Base-by-base conservation (phyloP, 2,888 invertebrate genomes). In the Neoscelio sp. region DNA sequence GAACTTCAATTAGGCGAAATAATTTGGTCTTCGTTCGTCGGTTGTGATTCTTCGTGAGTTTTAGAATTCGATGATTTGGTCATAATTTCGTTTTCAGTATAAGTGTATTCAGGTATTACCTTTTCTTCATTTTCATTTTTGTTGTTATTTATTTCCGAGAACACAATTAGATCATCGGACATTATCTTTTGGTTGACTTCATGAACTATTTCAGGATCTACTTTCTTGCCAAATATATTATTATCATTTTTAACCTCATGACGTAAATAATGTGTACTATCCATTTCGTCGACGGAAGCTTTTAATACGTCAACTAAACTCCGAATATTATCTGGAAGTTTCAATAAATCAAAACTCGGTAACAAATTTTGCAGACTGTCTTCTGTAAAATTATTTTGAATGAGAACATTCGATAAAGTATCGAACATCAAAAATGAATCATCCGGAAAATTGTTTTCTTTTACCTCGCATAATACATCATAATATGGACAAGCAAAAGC, bases 341-440 rank as follows among this genome's bases (percentile, higher is more conserved):
- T 70, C 5, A 75, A 77, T 33, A 81, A 67, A 56, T 85, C 83
- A 46, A 82, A 84, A 1, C 48, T 56, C 3, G 71, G 52, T 2
- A 84, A 50, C 6, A 83, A 58, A n/a, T 62, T 73, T 15, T 70
- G 65, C 1, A 85, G 81, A 35, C 83, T 82, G 20, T 84, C 78
- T n/a, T 78, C 73, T 2, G 77, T 79, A 2, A 76, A 81, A 17
- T 82, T 68, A 3, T 80, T 46, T 7, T 65, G 67, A 3, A 82
- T 82, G 13, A 85, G 44, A 0, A 81, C 62, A 3, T 40, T 64
- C 3, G 82, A 38, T 2, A 85, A 71, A 0, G 79, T 52, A 15
- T 75, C 52, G 26, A 60, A 75, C 60, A 75, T 60, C 18, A 67
- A 42, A 33, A 52, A 67, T 8, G 65, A 52, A 8, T 75, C 67